Percentiles rank a stretch among this genome's conserved stretches.
Evolutionary conservation across 1,140 invertebrate species (phyloP).

Genomic region (Drosophila auraria): DNA sequence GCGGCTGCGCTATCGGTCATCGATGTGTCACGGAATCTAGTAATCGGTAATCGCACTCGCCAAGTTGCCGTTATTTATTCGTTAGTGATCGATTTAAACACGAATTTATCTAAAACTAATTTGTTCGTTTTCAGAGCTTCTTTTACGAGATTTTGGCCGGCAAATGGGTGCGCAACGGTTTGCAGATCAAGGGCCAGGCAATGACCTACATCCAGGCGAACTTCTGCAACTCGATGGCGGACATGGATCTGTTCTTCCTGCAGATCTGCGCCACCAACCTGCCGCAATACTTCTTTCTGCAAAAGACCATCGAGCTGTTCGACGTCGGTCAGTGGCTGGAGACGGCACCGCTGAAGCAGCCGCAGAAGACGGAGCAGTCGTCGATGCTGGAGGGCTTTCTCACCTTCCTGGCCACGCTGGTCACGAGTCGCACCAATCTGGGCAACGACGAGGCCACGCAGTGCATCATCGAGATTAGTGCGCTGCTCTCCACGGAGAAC

Average conservation of each 20-base stretch:
- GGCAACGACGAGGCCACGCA: constrained; percentile 90
- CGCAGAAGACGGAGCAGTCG: constrained; percentile 92
- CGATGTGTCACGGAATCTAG: constrained; percentile 1
- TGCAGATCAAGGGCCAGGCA: constrained; percentile 98
- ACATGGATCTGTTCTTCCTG: constrained; percentile 97
- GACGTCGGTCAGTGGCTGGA: constrained; percentile 94
- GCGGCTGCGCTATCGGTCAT: constrained; percentile 9
- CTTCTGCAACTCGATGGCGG: constrained; percentile 99
- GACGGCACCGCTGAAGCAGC: constrained; percentile 88
- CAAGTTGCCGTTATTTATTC: constrained; percentile 4
- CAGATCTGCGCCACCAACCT: constrained; percentile 96
- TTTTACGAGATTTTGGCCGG: constrained; percentile 97
- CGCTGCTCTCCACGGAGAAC: constrained; percentile 95
- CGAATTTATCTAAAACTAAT: not conserved
- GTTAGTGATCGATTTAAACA: constrained; percentile 11
- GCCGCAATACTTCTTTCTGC: constrained; percentile 93
- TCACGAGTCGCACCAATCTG: constrained; percentile 95
- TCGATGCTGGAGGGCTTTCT: constrained; percentile 97
- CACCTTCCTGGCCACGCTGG: constrained; percentile 95
- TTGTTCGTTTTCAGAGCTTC: constrained; percentile 89
- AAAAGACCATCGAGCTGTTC: constrained; percentile 95
- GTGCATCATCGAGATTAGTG: constrained; percentile 96
- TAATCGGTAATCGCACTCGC: constrained; percentile 5
- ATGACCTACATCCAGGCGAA: constrained; percentile 99
- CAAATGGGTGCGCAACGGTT: constrained; percentile 97